Conservation (phyloP, 1,140 invertebrate genomes). For the Episyrphus balteatus region DNA sequence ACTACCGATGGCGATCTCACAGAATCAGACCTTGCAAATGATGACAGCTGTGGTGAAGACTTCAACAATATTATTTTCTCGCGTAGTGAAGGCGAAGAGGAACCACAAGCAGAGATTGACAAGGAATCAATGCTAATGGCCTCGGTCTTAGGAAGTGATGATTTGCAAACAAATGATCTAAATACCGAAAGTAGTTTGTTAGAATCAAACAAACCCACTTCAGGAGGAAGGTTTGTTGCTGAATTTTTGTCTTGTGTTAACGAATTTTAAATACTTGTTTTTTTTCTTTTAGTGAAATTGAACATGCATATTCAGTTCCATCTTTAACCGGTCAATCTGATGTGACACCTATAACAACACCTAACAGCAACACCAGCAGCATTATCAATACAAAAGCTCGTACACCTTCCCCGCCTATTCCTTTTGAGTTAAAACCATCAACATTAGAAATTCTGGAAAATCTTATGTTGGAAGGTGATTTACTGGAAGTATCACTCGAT, state of each 20-base stretch:
- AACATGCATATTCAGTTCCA: neutral
- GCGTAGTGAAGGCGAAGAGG: too few species aligned
- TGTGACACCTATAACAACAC: neutral
- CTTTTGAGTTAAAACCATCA: neutral
- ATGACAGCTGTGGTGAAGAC: constrained; percentile 30
- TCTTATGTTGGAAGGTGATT: constrained; percentile 76
- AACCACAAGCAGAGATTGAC: too few species aligned
- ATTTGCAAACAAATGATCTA: too few species aligned
- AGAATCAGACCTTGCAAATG: constrained; percentile 25
- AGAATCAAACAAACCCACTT: neutral
- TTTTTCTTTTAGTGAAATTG: neutral
- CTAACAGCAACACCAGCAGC: neutral
- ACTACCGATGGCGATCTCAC: too few species aligned
- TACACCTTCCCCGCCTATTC: neutral
- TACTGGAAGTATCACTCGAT: constrained; percentile 70
- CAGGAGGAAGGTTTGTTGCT: neutral
- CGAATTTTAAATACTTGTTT: neutral
- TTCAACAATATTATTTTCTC: too few species aligned
- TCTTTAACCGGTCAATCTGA: neutral
- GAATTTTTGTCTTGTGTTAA: neutral
- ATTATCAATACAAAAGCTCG: too few species aligned
- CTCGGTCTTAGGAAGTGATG: too few species aligned
- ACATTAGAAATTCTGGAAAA: constrained; percentile 53
- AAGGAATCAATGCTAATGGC: too few species aligned
- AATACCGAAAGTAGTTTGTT: too few species aligned